Percentiles rank a stretch among this genome's conserved stretches.
These are phyloP conservation scores for Mormyrus iriodes DNA, from an alignment of 2,113 vertebrate species.

Conservation along the genomic window DNA sequence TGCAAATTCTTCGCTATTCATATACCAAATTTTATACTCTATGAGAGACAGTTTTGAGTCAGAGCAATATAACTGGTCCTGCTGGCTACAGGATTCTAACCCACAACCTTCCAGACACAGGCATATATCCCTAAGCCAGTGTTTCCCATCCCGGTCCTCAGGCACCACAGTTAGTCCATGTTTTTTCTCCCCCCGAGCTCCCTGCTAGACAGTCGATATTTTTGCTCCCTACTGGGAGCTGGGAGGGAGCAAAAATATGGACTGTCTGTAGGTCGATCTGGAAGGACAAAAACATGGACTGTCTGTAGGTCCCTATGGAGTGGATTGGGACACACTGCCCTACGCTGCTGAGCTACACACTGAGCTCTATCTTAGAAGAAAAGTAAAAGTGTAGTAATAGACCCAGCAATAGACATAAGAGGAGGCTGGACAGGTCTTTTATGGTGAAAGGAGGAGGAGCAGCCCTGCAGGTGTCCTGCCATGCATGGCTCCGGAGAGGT, in stretches of 20 bases:
- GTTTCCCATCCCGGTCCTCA: background rate
- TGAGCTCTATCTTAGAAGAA: background rate
- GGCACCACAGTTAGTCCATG: background rate
- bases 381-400: background rate
- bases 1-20: background rate
- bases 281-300: background rate
- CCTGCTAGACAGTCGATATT: background rate
- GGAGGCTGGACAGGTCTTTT: background rate
- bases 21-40: background rate
- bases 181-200: background rate
- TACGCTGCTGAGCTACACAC: background rate
- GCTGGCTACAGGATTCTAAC: background rate
- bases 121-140: background rate
- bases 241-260: background rate
- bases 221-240: background rate
- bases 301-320: background rate
- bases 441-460: background rate
- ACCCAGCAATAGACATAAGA: background rate
- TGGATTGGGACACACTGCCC: background rate
- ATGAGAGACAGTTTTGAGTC: background rate
- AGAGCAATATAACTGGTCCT: background rate
- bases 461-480: background rate
- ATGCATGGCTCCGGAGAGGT: constrained; percentile 42
- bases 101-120: background rate
- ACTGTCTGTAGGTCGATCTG: background rate